Evolutionary conservation across 2,113 vertebrate species (phyloP).

Genomic region (Lagopus leucura): DNA sequence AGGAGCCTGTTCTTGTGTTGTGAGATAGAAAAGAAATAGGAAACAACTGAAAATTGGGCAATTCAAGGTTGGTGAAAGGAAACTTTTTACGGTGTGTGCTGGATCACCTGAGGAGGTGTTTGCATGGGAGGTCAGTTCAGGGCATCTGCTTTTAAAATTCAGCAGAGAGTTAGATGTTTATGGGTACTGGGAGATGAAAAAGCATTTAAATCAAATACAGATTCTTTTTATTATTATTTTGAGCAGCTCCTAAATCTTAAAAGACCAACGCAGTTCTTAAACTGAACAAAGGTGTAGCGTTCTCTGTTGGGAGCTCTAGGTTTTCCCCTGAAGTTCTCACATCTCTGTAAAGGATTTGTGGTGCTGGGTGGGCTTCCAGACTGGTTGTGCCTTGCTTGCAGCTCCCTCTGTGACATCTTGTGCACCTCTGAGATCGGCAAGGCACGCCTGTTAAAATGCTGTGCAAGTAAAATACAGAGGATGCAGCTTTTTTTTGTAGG

Average conservation of each 20-base stretch:
- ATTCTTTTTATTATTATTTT: not conserved
- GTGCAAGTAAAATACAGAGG: not conserved
- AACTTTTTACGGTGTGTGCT: not conserved
- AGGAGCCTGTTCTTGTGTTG: slow-evolving; percentile 3
- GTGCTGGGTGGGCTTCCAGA: not conserved
- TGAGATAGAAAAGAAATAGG: not conserved
- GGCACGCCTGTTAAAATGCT: not conserved
- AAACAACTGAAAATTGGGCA: not conserved
- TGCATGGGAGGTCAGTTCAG: not conserved
- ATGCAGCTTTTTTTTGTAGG: not conserved
- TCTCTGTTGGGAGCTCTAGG: not conserved
- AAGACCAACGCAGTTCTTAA: not conserved
- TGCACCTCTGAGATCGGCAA: not conserved
- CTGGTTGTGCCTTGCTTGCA: not conserved
- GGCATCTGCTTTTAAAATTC: not conserved
- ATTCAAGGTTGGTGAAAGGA: not conserved
- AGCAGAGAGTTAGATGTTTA: not conserved
- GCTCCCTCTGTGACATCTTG: not conserved
- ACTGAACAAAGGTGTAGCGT: not conserved
- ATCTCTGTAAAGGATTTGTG: not conserved
- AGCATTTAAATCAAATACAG: not conserved
- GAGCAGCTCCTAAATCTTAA: not conserved
- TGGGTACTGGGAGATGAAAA: fast-evolving
- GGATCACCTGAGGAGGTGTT: fast-evolving
- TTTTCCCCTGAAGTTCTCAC: not conserved